A percentile compares a stretch with the other conserved stretches of the same genome.
Evolutionary conservation across 64 coral and sea anemone species (phyloP).

Genomic region (Stylophora pistillata): DNA sequence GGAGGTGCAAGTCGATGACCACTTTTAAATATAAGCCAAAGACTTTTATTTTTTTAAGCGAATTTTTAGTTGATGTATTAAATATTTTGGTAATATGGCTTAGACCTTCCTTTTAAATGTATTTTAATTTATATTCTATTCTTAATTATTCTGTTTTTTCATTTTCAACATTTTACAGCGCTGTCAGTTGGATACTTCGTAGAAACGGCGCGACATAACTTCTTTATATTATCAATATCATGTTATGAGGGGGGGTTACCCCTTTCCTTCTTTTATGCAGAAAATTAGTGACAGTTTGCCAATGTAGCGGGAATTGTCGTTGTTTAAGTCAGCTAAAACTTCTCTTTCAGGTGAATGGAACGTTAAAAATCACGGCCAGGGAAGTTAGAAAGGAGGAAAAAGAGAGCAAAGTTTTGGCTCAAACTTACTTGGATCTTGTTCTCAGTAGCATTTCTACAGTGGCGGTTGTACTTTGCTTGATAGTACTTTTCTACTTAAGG

Average conservation of each 20-base stretch:
- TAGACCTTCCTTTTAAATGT: too few relatives aligned
- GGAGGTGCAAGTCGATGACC: conserved; percentile 44
- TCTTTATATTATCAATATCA: too few relatives aligned
- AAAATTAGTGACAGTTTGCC: too few relatives aligned
- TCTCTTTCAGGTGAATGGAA: not conserved
- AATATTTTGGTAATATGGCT: not conserved
- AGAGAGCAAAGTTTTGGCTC: not conserved
- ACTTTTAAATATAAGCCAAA: conserved; percentile 47
- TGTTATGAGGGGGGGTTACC: too few relatives aligned
- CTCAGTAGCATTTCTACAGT: conserved; percentile 19
- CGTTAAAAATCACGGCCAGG: not conserved
- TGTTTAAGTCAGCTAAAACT: not conserved
- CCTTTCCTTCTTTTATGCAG: too few relatives aligned
- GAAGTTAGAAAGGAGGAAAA: not conserved
- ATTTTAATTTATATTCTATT: not conserved
- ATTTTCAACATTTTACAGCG: not conserved
- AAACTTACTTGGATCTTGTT: conserved; percentile 10
- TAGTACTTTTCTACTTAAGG: conserved; percentile 11
- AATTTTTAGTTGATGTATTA: conserved; percentile 9
- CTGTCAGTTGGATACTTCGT: not conserved
- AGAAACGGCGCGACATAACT: not conserved
- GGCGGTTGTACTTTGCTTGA: not conserved
- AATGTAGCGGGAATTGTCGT: too few relatives aligned
- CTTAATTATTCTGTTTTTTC: not conserved
- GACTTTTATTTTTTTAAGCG: conserved; percentile 49